phyloP scores from a whole-genome alignment of 53 echinoderm and acorn worm genomes.

The Pentamera pediparva region DNA sequence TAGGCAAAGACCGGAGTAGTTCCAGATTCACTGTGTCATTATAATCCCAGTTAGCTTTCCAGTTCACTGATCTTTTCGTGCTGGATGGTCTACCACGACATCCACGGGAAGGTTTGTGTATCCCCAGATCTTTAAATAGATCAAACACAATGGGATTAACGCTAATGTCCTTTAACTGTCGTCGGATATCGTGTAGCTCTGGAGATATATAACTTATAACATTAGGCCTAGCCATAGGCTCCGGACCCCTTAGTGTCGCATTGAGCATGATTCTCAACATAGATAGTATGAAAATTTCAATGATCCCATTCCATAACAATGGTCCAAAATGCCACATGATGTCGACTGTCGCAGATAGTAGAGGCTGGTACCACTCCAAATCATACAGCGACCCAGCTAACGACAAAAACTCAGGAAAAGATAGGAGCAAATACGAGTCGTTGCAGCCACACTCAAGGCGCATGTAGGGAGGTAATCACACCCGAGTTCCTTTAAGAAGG shows the following conservation, averaged over 20 bases:
- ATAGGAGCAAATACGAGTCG: background rate
- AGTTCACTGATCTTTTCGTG: background rate
- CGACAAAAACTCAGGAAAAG: background rate
- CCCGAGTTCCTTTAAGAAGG: no score
- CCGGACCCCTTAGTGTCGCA: no score
- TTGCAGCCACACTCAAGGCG: conserved; percentile 9
- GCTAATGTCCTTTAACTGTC: background rate
- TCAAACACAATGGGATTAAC: background rate
- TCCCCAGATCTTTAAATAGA: background rate
- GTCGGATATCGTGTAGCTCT: background rate
- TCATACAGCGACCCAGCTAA: no score
- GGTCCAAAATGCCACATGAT: no score
- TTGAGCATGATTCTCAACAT: no score
- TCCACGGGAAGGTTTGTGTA: background rate
- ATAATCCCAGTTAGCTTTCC: conserved; percentile 6
- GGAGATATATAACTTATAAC: background rate
- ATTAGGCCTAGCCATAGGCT: no score
- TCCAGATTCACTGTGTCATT: background rate
- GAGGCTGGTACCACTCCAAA: no score
- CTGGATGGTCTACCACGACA: background rate
- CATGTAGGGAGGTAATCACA: no score
- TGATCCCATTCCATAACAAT: no score
- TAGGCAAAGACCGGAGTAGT: background rate
- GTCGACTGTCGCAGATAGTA: no score
- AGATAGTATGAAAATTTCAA: no score